A percentile compares a stretch with the other conserved stretches of the same genome.
phyloP scores from a whole-genome alignment of 2,888 invertebrate species.

The Pilophorus perplexus region DNA sequence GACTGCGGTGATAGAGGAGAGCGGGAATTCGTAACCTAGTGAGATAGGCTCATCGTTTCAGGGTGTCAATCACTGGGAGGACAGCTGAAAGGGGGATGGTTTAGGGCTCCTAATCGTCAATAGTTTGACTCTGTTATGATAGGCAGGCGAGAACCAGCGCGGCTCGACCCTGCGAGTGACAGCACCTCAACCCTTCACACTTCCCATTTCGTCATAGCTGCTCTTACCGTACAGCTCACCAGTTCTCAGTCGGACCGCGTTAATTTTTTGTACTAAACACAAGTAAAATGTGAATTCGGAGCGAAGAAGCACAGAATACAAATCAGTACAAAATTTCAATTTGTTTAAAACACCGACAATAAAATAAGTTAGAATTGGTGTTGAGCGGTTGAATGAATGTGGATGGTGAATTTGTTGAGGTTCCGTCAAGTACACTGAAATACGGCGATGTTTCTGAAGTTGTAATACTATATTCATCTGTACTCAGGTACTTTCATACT shows the following conservation, averaged over 20 bases:
- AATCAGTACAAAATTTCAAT: too few species aligned
- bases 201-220: neutral
- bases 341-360: too few species aligned
- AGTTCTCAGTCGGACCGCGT: neutral
- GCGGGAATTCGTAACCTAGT: neutral
- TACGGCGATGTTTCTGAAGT: too few species aligned
- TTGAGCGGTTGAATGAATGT: too few species aligned
- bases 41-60: slow-evolving; percentile 9
- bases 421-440: too few species aligned
- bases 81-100: slow-evolving; percentile 16
- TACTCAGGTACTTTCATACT: too few species aligned
- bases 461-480: too few species aligned
- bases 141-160: neutral
- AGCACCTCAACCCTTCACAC: neutral
- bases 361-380: too few species aligned
- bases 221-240: neutral
- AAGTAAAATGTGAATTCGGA: too few species aligned
- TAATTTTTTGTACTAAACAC: too few species aligned
- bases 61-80: slow-evolving; percentile 24
- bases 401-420: too few species aligned
- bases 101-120: slow-evolving; percentile 26
- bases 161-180: slow-evolving; percentile 5
- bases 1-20: neutral
- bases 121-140: slow-evolving; percentile 28
- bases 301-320: too few species aligned